phyloP scores from a whole-genome alignment of 2,888 invertebrate genomes.

The Drosophila anomelani region DNA sequence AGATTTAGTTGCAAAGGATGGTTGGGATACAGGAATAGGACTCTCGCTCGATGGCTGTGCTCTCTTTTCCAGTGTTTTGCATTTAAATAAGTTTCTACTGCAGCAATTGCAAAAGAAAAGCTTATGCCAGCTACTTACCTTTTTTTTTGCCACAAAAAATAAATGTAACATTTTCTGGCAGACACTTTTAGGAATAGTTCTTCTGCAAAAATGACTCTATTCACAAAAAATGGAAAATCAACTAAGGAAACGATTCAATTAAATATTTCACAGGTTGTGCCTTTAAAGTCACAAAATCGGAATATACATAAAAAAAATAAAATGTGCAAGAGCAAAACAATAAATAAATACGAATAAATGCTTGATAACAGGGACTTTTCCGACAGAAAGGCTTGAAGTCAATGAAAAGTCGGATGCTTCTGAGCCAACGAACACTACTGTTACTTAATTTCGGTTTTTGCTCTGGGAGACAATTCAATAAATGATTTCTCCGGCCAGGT shows the following conservation, averaged over 20 bases:
- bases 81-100: conserved; percentile 51
- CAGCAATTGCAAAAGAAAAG: conserved; percentile 13
- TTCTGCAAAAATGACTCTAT: conserved; percentile 14
- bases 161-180: conserved; percentile 6
- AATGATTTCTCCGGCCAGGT: conserved; percentile 44
- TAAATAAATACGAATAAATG: conserved; percentile 7
- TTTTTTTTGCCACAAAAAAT: conserved; percentile 16
- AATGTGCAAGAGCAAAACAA: conserved; percentile 8
- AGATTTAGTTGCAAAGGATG: conserved; percentile 36
- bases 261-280: conserved; percentile 17
- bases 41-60: conserved; percentile 18
- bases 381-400: conserved; percentile 1
- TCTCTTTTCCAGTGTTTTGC: conserved; percentile 48
- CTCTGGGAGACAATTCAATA: conserved; percentile 45
- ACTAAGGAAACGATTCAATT: conserved; percentile 6
- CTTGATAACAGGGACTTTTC: conserved; percentile 1
- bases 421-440: background rate
- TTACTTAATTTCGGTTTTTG: conserved; percentile 34
- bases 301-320: conserved; percentile 11
- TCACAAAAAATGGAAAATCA: conserved; percentile 9
- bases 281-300: background rate
- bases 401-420: background rate
- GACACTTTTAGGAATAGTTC: conserved; percentile 1
- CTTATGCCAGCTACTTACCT: conserved; percentile 45
- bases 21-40: conserved; percentile 15